Base-by-base conservation (phyloP, 2,888 invertebrate species). In the Hypercompe scribonia region DNA sequence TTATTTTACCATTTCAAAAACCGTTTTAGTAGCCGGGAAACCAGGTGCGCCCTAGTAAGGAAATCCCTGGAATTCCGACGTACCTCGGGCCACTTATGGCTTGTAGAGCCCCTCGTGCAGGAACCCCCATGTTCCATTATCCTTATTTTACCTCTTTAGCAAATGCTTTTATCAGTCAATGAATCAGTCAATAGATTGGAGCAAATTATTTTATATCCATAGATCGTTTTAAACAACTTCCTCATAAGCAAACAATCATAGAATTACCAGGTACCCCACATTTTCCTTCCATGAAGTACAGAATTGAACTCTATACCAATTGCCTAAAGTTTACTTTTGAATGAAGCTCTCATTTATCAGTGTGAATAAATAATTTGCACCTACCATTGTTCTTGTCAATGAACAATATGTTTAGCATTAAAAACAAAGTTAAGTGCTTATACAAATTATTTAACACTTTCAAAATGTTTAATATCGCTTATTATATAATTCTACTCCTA, bases 351-450 rank as follows among this genome's bases (percentile, higher is more conserved):
- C 2, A 1, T 31, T 31, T 31, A 13, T 4, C 61, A 58, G 28
- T 13, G 42, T 46, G 21, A 66, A 31, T 13, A 4, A 33, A 42
- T 66, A 33, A 33, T 66, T 66, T 66, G 24, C 46, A 66, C 28
- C 21, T 66, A 42, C 31, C 31, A 66, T 28, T 42, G 31, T 61
- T 61, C 31, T 66, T 31, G 66, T 46, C 46, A 24, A 11, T 66
- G 46, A 66, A 66, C 66, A 66, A 7, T 33, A 46, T 66, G 15
- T 46, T 66, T 66, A 66, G 13, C 46, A 66, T 46, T 18, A 18
- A 61, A 7, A 61, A 31, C 0, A 10, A 54, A n/a, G 10, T 50
- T 50, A n/a, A 10, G n/a, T n/a, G 24, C 24, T 54, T 54, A n/a
- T n/a, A 24, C 21, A 24, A 24, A 24, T 50, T 50, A 24, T 50